phyloP scores from a whole-genome alignment of 2,113 vertebrate species.

The Apaloderma vittatum region DNA sequence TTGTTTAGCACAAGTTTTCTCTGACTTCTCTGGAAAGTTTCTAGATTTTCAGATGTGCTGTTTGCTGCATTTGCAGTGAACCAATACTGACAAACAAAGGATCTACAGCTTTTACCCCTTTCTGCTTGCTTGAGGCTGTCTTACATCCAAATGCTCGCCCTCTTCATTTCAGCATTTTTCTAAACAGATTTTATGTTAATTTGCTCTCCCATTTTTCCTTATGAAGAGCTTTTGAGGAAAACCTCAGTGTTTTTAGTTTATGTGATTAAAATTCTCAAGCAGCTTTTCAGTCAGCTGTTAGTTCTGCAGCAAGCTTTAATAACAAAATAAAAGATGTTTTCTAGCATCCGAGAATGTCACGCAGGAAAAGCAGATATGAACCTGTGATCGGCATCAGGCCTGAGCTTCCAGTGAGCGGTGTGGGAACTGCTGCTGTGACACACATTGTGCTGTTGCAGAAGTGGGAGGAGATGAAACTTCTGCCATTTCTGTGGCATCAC shows the following conservation, averaged over 20 bases:
- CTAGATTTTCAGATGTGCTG: not conserved
- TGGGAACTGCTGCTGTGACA: conserved; percentile 63
- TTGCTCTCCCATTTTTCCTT: conserved; percentile 36
- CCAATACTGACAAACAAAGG: not conserved
- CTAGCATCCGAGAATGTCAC: conserved; percentile 25
- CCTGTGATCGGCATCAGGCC: conserved; percentile 31
- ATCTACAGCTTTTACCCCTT: not conserved
- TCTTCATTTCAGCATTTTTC: conserved; percentile 29
- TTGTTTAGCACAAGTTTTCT: not conserved
- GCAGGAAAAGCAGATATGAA: conserved; percentile 34
- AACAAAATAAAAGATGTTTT: conserved; percentile 29
- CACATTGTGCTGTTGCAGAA: conserved; percentile 58
- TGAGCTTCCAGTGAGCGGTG: conserved; percentile 18
- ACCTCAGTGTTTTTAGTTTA: conserved; percentile 10
- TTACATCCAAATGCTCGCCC: not conserved
- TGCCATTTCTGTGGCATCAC: conserved; percentile 73
- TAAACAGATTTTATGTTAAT: conserved; percentile 52
- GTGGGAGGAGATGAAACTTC: conserved; percentile 69
- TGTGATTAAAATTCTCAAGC: not conserved
- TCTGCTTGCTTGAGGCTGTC: not conserved
- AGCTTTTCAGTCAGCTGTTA: conserved; percentile 39
- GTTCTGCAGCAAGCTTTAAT: conserved; percentile 52
- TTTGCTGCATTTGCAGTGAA: not conserved
- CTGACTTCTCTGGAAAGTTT: not conserved
- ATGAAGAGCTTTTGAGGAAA: conserved; percentile 55